Base-by-base conservation (phyloP, 2,113 vertebrate genomes). In the Apaloderma vittatum region DNA sequence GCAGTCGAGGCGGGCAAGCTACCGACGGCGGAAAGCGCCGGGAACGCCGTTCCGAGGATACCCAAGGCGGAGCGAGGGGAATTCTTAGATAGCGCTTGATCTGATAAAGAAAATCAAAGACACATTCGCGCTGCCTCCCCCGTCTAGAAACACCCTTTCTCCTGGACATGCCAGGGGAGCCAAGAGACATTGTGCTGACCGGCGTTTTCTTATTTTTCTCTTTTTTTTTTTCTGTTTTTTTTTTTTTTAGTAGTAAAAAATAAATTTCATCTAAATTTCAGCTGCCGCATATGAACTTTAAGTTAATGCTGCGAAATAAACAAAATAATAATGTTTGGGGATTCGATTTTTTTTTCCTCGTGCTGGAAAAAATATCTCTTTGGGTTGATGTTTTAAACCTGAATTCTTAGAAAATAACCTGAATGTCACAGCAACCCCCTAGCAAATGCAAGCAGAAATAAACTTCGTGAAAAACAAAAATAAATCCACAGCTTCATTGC, bases 351-450 rank as follows among this genome's bases (percentile, higher is more conserved):
- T 7, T 14, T 20, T 3, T 2, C 55, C 27, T 34, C 14, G 0
- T 43, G 18, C 15, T 76, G 34, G 21, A 80, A 51, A 88, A 93
- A 72, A 82, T 75, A 37, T 26, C 9, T 29, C 55, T 15, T 80
- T 48, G 4, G 15, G 63, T 17, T 49, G 27, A 75, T 78, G 46
- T 65, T 90, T 40, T 43, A 88, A 95, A 88, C 16, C 30, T 29
- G 49, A 90, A 90, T 86, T 58, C 29, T 66, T 76, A 90, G 29
- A 74, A 94, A 93, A 97, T 68, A 87, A 65, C 29, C 34, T 34
- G 24, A 74, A 81, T 23, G 36, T 29, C 68, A 80, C 65, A 86
- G 61, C 45, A 94, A 40, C 5, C 19, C 34, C 40, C 40, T 30
- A 34, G 49, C 34, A 87, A 91, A 77, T 4, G 18, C 63, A 86